phyloP scores from a whole-genome alignment of 2,797 vertebrate genomes.

The Garrulus glandarius region DNA sequence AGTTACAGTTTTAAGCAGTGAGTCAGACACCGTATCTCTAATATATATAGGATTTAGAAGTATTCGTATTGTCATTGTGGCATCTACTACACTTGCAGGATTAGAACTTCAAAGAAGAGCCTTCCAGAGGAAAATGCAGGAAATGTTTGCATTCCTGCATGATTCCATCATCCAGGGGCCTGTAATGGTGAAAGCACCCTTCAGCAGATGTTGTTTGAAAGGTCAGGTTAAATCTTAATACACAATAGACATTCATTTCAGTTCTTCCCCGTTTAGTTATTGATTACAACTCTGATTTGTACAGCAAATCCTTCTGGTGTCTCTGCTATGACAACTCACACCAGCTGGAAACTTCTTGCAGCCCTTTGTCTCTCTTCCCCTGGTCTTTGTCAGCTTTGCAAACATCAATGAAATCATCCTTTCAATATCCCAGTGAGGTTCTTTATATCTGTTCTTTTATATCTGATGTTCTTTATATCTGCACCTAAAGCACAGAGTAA shows the following conservation, averaged over 20 bases:
- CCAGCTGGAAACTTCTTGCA: background rate
- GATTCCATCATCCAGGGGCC: conserved; percentile 41
- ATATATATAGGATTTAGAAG: background rate
- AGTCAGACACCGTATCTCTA: background rate
- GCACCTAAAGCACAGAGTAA: background rate
- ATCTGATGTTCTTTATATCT: background rate
- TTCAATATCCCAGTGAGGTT: background rate
- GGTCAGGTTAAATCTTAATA: conserved; percentile 10
- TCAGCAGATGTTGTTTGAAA: conserved; percentile 34
- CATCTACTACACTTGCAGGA: background rate
- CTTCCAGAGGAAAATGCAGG: conserved; percentile 44
- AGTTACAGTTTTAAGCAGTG: background rate
- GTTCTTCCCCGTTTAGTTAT: background rate
- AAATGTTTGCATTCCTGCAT: conserved; percentile 57
- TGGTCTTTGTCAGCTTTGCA: background rate
- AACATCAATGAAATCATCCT: background rate
- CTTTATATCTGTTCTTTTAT: background rate
- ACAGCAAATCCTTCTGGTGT: background rate
- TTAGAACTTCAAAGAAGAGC: conserved; percentile 49
- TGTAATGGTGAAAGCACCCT: conserved; percentile 6
- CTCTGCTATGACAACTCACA: background rate
- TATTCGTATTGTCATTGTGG: background rate
- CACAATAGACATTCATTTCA: background rate
- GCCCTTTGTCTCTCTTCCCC: background rate
- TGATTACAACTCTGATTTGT: background rate